Conservation (phyloP, 1,140 invertebrate species). For the Thaumatotibia leucotreta region DNA sequence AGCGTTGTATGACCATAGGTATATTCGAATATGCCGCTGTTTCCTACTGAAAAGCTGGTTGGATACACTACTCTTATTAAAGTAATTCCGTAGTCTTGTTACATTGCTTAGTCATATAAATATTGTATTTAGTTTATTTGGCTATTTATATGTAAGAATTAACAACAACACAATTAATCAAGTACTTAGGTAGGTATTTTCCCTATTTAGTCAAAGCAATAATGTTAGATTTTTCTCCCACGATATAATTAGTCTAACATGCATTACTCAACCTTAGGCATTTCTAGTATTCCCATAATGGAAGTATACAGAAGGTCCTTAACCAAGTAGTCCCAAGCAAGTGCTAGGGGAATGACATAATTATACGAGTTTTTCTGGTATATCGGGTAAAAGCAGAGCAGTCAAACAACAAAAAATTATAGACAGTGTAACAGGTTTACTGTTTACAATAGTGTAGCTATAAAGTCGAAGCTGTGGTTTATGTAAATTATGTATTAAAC, state of each 20-base stretch:
- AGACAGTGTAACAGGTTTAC: background rate
- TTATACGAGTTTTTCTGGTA: background rate
- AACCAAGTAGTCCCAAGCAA: too few species aligned
- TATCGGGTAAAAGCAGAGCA: background rate
- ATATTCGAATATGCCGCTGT: too few species aligned
- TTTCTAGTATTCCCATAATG: background rate
- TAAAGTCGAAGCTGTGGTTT: background rate
- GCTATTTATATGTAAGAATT: too few species aligned
- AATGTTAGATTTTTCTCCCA: constrained; percentile 4
- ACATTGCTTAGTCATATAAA: too few species aligned
- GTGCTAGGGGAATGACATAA: background rate
- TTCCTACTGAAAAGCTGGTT: too few species aligned
- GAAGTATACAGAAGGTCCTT: background rate
- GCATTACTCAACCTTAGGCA: background rate
- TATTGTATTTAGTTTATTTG: too few species aligned
- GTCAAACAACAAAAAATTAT: background rate
- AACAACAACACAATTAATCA: too few species aligned
- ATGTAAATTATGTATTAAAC: too few species aligned
- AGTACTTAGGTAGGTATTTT: background rate
- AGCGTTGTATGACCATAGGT: too few species aligned
- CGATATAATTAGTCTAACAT: background rate
- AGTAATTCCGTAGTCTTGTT: too few species aligned
- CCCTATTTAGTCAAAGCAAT: background rate
- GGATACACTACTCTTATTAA: too few species aligned
- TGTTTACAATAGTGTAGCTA: background rate